Evolutionary conservation across 64 coral and sea anemone species (phyloP), one percentile per base, ranked within the genome.

Genomic region (Montipora sp.): DNA sequence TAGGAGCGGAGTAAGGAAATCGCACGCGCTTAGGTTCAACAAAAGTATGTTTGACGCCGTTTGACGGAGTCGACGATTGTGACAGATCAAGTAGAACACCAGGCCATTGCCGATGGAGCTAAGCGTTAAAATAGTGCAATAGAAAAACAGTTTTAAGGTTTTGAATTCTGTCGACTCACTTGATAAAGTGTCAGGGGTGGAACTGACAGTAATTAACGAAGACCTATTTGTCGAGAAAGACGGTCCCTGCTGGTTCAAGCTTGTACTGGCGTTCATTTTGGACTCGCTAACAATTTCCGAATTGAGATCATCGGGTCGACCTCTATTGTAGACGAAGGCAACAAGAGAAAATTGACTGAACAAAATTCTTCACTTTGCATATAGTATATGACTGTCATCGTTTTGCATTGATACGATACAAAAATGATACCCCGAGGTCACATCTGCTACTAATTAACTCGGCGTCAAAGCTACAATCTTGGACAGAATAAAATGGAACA

Each of bases 101-200:
- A 98, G 75, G 1, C 89, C 87, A 47, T 98, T 98, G 3, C 95
- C 95, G 27, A 98, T 23, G 0, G 95, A 94, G 10, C 91, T 93
- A 69, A 79, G 94, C 48, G 49, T 77, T 19, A 98, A 66, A 19
- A 98, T 98, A 16, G 77, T 14, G 80, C 88, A 98, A 45, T 98
- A 98, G 78, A 98, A 90, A 58, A 93, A 74, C 10, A 94, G 44
- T 69, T 98, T 98, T 18, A 75, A 60, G n/a, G 81, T 51, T 80
- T 89, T 94, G 66, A 98, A 98, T 44, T 75, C 92, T 47, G 78
- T 13, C 6, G 95, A 61, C 48, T 98, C 95, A 12, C 46, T 44
- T 9, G 77, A 9, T 45, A 47, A 11, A 50, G 19, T 9, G 11
- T 50, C 45, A 12, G 63, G 18, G 1, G 81, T 44, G 36, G 61